Conservation (phyloP, 35 echinoderm and acorn worm genomes). For the Lytechinus pictus region DNA sequence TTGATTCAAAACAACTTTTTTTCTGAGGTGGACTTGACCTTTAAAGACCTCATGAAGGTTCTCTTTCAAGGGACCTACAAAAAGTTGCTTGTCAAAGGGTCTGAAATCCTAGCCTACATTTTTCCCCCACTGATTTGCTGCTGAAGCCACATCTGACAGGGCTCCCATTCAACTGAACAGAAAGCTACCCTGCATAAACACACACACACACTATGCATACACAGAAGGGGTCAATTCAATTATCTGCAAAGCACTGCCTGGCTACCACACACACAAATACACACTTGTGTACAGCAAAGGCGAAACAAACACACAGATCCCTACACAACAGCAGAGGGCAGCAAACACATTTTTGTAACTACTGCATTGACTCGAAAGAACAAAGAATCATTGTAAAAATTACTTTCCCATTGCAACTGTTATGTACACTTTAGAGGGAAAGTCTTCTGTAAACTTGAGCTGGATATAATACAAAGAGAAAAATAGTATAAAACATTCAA, state of each 20-base stretch:
- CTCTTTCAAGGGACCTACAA: too few relatives aligned
- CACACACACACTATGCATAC: background rate
- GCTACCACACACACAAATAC: slow-evolving; percentile 10
- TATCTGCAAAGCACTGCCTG: background rate
- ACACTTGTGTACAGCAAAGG: background rate
- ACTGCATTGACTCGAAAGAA: background rate
- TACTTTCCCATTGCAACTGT: too few relatives aligned
- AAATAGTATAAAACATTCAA: too few relatives aligned
- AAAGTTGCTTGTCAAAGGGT: background rate
- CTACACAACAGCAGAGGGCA: background rate
- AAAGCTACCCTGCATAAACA: background rate
- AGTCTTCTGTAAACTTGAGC: too few relatives aligned
- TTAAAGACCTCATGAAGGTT: too few relatives aligned
- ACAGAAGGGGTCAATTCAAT: background rate
- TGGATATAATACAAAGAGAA: too few relatives aligned
- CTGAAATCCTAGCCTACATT: background rate
- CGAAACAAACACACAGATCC: background rate
- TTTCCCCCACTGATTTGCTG: background rate
- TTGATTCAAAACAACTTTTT: too few relatives aligned
- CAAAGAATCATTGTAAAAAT: too few relatives aligned
- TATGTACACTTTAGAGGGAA: too few relatives aligned
- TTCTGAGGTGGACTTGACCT: too few relatives aligned
- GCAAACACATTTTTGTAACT: background rate
- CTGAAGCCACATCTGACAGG: background rate
- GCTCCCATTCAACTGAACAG: background rate